Evolutionary conservation across 2,888 invertebrate species (phyloP).

Genomic region (Scaptomyza flava): DNA sequence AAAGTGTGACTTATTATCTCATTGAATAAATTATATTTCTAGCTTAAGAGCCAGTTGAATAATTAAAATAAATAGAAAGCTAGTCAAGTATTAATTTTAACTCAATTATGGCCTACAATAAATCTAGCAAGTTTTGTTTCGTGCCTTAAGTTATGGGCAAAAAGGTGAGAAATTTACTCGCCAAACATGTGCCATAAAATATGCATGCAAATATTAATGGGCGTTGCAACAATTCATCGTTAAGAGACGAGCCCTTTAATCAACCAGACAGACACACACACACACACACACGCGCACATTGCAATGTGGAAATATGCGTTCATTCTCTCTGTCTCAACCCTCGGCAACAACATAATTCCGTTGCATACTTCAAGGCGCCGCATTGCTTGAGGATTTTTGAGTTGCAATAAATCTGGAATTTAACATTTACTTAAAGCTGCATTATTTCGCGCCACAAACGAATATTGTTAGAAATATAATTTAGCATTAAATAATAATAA

Average conservation of each 20-base stretch:
- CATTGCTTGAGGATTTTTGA: conserved; percentile 64
- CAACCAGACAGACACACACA: conserved; percentile 33
- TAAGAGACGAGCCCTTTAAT: conserved; percentile 54
- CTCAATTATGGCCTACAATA: neutral
- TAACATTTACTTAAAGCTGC: conserved; percentile 79
- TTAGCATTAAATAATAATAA: conserved; percentile 18
- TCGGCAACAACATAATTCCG: conserved; percentile 60
- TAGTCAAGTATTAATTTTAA: neutral
- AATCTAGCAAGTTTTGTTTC: neutral
- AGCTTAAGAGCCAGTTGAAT: neutral
- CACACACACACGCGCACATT: neutral
- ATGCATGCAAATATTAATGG: conserved; percentile 59
- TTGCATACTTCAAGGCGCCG: conserved; percentile 64
- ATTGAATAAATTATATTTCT: too few species aligned
- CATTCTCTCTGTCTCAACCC: too few species aligned
- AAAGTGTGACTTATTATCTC: neutral
- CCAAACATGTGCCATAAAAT: conserved; percentile 56
- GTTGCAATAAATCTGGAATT: conserved; percentile 74
- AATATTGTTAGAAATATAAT: neutral
- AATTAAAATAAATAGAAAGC: too few species aligned
- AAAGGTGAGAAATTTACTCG: conserved; percentile 29
- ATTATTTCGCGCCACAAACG: conserved; percentile 30
- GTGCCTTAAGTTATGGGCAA: conserved; percentile 20
- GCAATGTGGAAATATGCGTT: too few species aligned
- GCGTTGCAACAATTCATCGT: conserved; percentile 61